Base-by-base conservation (phyloP, 2,888 invertebrate species). In the Nowickia ferox region DNA sequence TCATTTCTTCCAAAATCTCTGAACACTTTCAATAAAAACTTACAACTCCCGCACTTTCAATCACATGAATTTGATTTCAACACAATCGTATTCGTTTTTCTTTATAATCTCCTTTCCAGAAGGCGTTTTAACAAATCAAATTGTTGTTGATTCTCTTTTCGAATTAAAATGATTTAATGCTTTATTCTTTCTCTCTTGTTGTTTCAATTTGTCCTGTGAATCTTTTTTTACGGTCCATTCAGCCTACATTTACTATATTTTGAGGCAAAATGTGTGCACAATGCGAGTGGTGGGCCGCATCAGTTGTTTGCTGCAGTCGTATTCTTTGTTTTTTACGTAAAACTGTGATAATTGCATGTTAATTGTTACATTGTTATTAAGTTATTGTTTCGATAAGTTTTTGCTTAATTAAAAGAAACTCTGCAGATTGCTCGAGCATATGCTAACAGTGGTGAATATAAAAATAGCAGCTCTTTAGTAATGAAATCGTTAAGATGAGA, bases 261-360 rank as follows among this genome's bases (percentile, higher is more conserved):
- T 59, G 0, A 48, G n/a, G 15, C 15, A 48, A 48, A 63, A 9
- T 65, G 42, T 53, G 30, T 59, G n/a, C 13, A 40, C 19, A 68
- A 68, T 59, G 48, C 13, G 11, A 30, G 15, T 66, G 42, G 1
- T 30, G 40, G 17, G 17, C 30, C 19, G 63, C 57, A 13, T 79
- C 38, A 77, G 48, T 77, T 84, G 77, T 68, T 66, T 84, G 79
- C 65, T 79, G 87, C 81, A 88, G 61, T 44, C 53, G 13, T 30
- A 19, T 53, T 17, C 8, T 40, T 40, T 40, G n/a, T 30, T 40
- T 63, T 38, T 38, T 15, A 68, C 44, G 42, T 87, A 88, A 90
- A 90, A 90, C 90, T 89, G 90, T 89, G 90, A 90, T 90, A 91
- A 91, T 91, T 90, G 90, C 88, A 90, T 88, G 89, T 90, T 91